These are phyloP conservation scores for zebrafish (Danio rerio) DNA, from an alignment of 2,113 vertebrate genomes.

Conservation along the genomic window GRCz12tu NC_133192.1:58130501-58131000, in stretches of 20 bases:
- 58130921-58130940: too few species aligned
- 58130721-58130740: conserved; percentile 40
- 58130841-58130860: conserved; percentile 84
- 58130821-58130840: conserved; percentile 79
- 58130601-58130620: too few species aligned
- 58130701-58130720: background rate
- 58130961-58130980: too few species aligned
- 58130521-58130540: too few species aligned
- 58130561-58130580: too few species aligned
- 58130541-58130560: too few species aligned
- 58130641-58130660: too few species aligned
- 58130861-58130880: conserved; percentile 68
- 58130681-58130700: conserved; percentile 2
- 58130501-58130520: too few species aligned
- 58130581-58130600: too few species aligned
- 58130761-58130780: conserved; percentile 64
- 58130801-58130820: conserved; percentile 84
- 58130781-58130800: conserved; percentile 74
- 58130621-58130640: too few species aligned
- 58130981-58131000: too few species aligned
- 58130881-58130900: conserved; percentile 7
- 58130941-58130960: too few species aligned
- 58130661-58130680: background rate
- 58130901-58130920: background rate
- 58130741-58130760: conserved; percentile 57